Percentiles rank a stretch among this genome's conserved stretches.
These are phyloP conservation scores for Lagopus muta DNA, from an alignment of 2,113 vertebrate genomes.

Conservation along the genomic window DNA sequence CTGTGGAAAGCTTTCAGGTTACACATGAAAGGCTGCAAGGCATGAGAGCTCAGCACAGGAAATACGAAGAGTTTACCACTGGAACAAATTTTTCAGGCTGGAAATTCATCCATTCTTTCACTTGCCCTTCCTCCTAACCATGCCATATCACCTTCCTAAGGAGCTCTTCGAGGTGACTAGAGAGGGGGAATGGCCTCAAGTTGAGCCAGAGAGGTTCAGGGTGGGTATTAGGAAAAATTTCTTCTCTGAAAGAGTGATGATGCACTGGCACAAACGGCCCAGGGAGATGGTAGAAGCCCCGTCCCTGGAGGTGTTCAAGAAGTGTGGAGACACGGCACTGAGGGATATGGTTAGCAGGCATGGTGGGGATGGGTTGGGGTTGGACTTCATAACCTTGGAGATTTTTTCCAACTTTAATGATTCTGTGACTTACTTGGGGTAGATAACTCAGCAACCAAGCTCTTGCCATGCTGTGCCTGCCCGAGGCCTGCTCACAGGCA, in stretches of 20 bases:
- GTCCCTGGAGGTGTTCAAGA: no score
- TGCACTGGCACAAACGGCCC: no score
- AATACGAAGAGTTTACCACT: neutral
- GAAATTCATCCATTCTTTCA: neutral
- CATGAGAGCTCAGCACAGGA: neutral
- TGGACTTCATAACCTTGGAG: no score
- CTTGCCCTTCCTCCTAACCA: neutral
- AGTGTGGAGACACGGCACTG: no score
- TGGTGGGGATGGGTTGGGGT: no score
- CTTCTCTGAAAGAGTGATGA: no score
- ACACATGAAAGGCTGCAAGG: neutral
- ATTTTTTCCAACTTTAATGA: no score
- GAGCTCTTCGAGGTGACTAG: neutral
- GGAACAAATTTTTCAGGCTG: neutral
- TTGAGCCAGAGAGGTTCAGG: no score
- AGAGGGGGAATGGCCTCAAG: neutral
- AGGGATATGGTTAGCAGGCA: no score
- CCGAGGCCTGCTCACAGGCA: neutral
- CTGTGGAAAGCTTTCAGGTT: constrained; percentile 34
- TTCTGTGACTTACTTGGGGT: neutral
- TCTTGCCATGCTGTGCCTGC: neutral
- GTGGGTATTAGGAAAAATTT: no score
- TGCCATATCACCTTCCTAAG: neutral
- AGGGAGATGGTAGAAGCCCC: no score
- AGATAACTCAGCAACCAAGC: neutral